Evolutionary conservation across 1,140 invertebrate species (phyloP), one percentile per base, ranked within the genome.

Genomic region (Vanessa tameamea): DNA sequence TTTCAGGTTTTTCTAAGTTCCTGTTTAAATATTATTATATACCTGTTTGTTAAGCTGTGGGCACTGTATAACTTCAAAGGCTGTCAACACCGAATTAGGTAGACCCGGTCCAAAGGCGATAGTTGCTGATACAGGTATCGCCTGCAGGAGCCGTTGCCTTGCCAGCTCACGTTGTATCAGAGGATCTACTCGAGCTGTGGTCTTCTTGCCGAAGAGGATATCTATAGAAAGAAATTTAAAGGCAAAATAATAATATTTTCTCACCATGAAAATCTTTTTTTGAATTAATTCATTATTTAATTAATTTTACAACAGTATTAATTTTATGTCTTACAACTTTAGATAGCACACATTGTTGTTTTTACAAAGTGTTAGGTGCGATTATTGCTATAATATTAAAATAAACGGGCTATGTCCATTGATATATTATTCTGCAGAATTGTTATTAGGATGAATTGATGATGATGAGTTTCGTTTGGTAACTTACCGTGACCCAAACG

Each of bases 1-100:
- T 43, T 43, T 31, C 6, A 3, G 8, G 8, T 9, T 43, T 8
- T 5, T 9, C 1, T 9, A 43, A 43, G 8, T 11, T 43, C 37
- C 6, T 43, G 7, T 43, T 9, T 43, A 43, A 43, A 9, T 43
- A 43, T 43, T 9, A 43, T 43, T 43, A 13, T 14, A 47, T 26
- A 88, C 87, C 86, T 91, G 89, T 81, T 89, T 91, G 59, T 89
- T 89, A 9, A 87, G 75, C 12, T 82, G 78, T n/a, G 87, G 85
- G 20, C 66, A 70, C 79, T 91, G 89, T 65, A 90, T 59, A 11
- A 86, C 69, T 7, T 86, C 80, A 65, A 87, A 86, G 8, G 83
- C 84, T 6, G 65, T 70, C 12, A 61, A 14, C 0, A 79, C 47
- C 0, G 86, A 81, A 8, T 37, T 9, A 7, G 57, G 74, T 20